Conservation (phyloP, 2,797 vertebrate species). For the Acipenser ruthenus region DNA sequence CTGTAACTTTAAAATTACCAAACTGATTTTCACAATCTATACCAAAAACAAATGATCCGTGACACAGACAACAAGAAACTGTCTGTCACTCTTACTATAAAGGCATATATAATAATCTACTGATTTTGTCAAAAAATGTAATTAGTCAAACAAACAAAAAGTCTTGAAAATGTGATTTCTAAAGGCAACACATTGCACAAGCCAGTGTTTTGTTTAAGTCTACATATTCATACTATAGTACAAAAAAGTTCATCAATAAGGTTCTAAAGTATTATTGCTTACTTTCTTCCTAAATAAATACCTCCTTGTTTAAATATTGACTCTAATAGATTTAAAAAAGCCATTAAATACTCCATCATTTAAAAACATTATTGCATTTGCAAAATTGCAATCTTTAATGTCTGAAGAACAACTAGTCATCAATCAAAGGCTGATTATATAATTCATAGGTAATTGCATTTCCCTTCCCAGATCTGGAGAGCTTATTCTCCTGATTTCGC, state of each 20-base stretch:
- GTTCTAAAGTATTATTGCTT: neutral
- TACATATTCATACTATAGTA: too few species aligned
- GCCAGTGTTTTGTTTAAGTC: too few species aligned
- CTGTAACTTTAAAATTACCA: too few species aligned
- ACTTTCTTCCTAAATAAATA: neutral
- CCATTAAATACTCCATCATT: constrained; percentile 27
- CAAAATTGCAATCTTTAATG: constrained; percentile 22
- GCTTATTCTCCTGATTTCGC: constrained; percentile 5
- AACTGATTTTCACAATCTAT: too few species aligned
- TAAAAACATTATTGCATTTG: constrained; percentile 28
- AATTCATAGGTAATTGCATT: constrained; percentile 36
- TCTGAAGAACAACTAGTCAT: constrained; percentile 27
- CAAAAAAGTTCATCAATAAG: neutral
- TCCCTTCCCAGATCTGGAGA: constrained; percentile 6
- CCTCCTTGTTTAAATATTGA: neutral
- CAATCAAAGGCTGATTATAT: constrained; percentile 42
- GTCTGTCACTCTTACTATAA: too few species aligned
- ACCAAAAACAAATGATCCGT: too few species aligned
- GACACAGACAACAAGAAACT: too few species aligned
- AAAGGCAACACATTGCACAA: too few species aligned
- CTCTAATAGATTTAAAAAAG: constrained; percentile 10
- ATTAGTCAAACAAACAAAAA: too few species aligned
- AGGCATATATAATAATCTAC: too few species aligned
- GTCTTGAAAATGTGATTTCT: too few species aligned
- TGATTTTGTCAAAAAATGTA: too few species aligned